These are phyloP conservation scores for Temnothorax ravouxi DNA, from an alignment of 2,888 invertebrate genomes.

Conservation along the genomic window DNA sequence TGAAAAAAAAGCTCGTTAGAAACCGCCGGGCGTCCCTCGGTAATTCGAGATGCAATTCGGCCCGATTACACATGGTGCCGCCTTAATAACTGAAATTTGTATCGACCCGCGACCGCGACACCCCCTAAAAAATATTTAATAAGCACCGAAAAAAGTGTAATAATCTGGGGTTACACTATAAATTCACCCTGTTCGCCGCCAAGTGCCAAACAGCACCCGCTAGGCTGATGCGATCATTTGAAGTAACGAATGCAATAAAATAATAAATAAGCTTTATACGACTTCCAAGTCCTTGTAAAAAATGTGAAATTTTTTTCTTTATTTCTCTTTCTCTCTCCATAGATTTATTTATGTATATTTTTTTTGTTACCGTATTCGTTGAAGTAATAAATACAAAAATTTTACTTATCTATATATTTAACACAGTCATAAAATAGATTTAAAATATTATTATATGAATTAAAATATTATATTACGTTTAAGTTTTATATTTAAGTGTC, in stretches of 20 bases:
- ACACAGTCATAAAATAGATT: not conserved
- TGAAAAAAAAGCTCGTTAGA: constrained; percentile 52
- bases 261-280: constrained; percentile 20
- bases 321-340: no score
- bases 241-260: constrained; percentile 9
- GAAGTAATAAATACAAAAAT: not conserved
- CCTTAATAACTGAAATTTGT: constrained; percentile 74
- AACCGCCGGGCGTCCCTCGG: constrained; percentile 44
- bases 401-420: not conserved
- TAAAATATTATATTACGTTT: not conserved
- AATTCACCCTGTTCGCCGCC: constrained; percentile 75
- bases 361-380: not conserved
- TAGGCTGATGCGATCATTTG: not conserved
- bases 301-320: not conserved
- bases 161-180: constrained; percentile 73
- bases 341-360: not conserved
- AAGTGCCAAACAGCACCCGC: constrained; percentile 7
- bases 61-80: constrained; percentile 70
- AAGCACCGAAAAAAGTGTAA: constrained; percentile 73
- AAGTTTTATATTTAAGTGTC: not conserved
- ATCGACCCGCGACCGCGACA: constrained; percentile 58
- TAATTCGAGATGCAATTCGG: constrained; percentile 70
- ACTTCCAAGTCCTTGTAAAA: not conserved
- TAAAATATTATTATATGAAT: not conserved
- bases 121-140: constrained; percentile 77